Percentiles rank a stretch among this genome's conserved stretches.
Conservation (phyloP, 2,113 vertebrate genomes). For the Amphilophus citrinellus region DNA sequence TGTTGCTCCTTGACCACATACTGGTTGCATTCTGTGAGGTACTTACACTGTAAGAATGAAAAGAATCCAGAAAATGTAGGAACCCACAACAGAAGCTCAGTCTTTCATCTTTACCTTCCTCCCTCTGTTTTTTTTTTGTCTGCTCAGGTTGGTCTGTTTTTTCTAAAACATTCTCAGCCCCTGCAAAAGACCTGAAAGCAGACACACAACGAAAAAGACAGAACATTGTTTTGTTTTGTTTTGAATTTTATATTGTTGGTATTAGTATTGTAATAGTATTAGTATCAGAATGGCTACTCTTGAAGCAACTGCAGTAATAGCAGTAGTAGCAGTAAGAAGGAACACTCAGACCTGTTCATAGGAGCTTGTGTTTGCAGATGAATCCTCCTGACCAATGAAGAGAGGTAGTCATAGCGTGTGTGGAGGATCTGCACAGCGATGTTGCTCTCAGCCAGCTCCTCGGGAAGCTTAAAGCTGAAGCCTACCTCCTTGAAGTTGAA, state of each 20-base stretch:
- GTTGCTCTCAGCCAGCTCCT: constrained; percentile 80
- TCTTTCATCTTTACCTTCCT: constrained; percentile 60
- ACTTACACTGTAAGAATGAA: not conserved
- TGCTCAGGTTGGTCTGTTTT: constrained; percentile 12
- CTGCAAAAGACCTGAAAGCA: constrained; percentile 34
- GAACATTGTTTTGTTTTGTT: too few relatives aligned
- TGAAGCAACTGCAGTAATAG: not conserved
- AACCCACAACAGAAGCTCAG: not conserved
- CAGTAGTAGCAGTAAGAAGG: not conserved
- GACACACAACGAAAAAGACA: not conserved
- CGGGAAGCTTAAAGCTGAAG: constrained; percentile 87
- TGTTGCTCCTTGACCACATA: constrained; percentile 29
- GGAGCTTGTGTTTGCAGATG: constrained; percentile 46
- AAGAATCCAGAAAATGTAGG: not conserved
- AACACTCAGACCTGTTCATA: constrained; percentile 15
- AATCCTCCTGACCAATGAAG: constrained; percentile 54
- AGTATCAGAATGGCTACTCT: not conserved
- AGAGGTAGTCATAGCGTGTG: constrained; percentile 89
- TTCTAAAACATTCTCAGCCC: not conserved
- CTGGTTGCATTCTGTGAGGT: constrained; percentile 66
- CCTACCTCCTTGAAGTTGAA: constrained; percentile 78
- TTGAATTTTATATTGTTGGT: not conserved
- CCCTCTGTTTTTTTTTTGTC: not conserved
- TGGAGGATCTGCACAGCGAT: constrained; percentile 87
- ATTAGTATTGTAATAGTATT: not conserved